These are phyloP conservation scores for Alethe castanea DNA, from an alignment of 2,113 vertebrate species.

Conservation along the genomic window DNA sequence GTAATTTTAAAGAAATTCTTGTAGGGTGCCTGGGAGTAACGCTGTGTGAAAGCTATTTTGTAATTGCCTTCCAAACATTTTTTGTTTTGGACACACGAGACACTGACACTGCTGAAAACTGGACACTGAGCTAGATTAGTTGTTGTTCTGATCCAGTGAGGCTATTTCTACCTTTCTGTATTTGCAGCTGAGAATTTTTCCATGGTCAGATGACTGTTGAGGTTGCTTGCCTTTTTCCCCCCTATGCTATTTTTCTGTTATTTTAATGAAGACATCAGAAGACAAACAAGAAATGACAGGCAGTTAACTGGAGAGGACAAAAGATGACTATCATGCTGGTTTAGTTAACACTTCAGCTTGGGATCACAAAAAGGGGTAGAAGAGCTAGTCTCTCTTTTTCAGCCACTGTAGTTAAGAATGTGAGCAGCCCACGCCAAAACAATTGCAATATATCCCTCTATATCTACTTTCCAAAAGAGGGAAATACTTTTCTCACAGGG, in stretches of 20 bases:
- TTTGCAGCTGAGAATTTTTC: neutral
- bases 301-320: slow-evolving; percentile 5
- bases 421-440: slow-evolving; percentile 57
- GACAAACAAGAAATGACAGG: neutral
- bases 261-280: neutral
- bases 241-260: neutral
- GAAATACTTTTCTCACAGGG: slow-evolving; percentile 6
- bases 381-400: slow-evolving; percentile 66
- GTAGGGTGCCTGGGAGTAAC: neutral
- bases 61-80: neutral
- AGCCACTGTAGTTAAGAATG: slow-evolving; percentile 63
- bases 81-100: neutral
- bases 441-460: neutral
- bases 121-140: neutral
- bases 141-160: neutral
- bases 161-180: neutral
- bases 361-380: neutral
- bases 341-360: slow-evolving; percentile 36
- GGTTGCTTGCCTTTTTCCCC: fast-evolving
- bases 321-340: slow-evolving; percentile 39
- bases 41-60: neutral
- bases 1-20: neutral
- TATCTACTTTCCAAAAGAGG: slow-evolving; percentile 37
- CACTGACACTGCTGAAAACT: neutral
- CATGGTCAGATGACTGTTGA: neutral